Conservation (phyloP, 2,113 vertebrate species). For the Myotis davidii region DNA sequence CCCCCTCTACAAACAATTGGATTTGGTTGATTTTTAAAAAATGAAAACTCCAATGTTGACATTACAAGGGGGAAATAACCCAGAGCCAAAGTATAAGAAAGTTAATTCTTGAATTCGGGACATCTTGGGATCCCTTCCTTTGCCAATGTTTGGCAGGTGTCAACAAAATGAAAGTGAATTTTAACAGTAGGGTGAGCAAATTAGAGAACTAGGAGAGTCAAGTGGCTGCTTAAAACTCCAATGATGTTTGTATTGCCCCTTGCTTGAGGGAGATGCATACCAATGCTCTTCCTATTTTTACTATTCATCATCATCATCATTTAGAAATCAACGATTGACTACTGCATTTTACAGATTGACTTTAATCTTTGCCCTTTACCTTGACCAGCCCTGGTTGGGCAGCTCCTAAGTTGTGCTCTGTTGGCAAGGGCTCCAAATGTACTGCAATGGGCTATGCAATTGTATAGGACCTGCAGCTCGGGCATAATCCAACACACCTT, state of each 20-base stretch:
- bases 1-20: slow-evolving; percentile 46
- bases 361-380: not conserved
- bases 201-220: slow-evolving; percentile 6
- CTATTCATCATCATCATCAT: too few species aligned
- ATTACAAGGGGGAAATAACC: slow-evolving; percentile 44
- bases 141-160: slow-evolving; percentile 59
- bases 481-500: slow-evolving; percentile 54
- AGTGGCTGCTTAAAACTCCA: slow-evolving; percentile 5
- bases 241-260: not conserved
- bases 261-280: not conserved
- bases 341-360: slow-evolving; percentile 6
- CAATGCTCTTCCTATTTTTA: not conserved
- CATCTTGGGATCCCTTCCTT: slow-evolving; percentile 20
- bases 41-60: slow-evolving; percentile 36
- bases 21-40: slow-evolving; percentile 31
- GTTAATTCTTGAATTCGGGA: slow-evolving; percentile 38
- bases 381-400: not conserved
- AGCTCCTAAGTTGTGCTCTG: not conserved
- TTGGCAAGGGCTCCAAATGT: not conserved
- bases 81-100: slow-evolving; percentile 30
- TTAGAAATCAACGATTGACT: not conserved
- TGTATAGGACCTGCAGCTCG: not conserved
- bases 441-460: not conserved
- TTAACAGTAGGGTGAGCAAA: slow-evolving; percentile 50
- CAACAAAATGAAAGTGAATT: slow-evolving; percentile 63